Evolutionary conservation across 2,797 vertebrate genomes (phyloP), one percentile per base, ranked within the genome.

Genomic region (Centroberyx gerrardi): DNA sequence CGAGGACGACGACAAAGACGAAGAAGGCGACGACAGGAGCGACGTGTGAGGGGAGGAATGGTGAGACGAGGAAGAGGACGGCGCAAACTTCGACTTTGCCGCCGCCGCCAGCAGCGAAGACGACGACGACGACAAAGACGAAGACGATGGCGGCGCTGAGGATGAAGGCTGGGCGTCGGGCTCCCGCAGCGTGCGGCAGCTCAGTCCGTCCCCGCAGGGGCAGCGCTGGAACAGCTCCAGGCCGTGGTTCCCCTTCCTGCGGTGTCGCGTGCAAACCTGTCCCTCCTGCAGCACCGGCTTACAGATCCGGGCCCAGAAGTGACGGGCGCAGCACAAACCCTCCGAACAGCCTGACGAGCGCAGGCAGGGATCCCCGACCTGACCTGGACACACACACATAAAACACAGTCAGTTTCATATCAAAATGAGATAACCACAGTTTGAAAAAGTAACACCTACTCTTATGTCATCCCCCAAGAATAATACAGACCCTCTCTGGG

Each of bases 261-360:
- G 94, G 60, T 96, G 95, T 33, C 94, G 95, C 40, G 97, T 97
- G 84, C 97, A 99, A 6, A 97, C 97, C 74, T 98, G 96, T 0
- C 97, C 97, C 89, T 96, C 96, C 51, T 79, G 94, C 79, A 98
- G 85, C 72, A 98, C 95, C 0, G 96, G 96, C 78, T 98, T 99
- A 82, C 97, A 99, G 89, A 99, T 97, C 83, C 97, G 97, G 51
- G 96, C 96, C 97, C 97, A 98, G 94, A 99, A 97, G 91, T 98
- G 97, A 9, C 97, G 96, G 31, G 97, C 97, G 71, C 97, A 99
- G 90, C 97, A 99, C 44, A 96, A 87, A 3, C 91, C 91, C 46
- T 93, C 94, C 0, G 92, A 92, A 54, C 97, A 99, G 88, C 98
- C 97, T 0, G 95, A 94, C 1, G 97, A 97, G 54, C 97, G 91